These are phyloP conservation scores for Cydia amplana DNA, from an alignment of 1,140 invertebrate genomes.

Conservation along the genomic window DNA sequence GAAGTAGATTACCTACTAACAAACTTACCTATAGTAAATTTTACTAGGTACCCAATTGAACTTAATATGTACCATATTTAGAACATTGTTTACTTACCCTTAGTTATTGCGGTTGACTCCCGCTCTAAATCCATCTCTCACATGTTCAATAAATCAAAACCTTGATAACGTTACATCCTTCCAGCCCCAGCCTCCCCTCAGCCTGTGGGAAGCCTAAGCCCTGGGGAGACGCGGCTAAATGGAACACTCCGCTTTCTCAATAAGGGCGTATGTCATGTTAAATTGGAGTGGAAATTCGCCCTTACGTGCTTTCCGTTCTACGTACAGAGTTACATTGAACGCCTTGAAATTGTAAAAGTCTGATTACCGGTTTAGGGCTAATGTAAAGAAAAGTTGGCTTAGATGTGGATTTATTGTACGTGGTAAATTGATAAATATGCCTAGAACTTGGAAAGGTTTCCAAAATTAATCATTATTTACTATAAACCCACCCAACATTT, in stretches of 20 bases:
- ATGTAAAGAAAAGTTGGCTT: not conserved
- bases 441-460: no score
- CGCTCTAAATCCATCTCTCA: not conserved
- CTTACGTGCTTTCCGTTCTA: not conserved
- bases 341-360: not conserved
- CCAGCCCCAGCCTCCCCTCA: not conserved
- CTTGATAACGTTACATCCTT: not conserved
- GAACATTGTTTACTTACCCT: no score
- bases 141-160: not conserved
- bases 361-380: not conserved
- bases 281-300: not conserved
- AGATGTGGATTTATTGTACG: not conserved
- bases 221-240: conserved; percentile 1
- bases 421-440: not conserved
- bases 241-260: not conserved
- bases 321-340: not conserved
- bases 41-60: no score
- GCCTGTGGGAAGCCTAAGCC: not conserved
- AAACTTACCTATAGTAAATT: no score
- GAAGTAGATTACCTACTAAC: no score
- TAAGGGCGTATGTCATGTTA: not conserved
- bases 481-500: no score
- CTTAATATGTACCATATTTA: no score
- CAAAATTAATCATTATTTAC: no score
- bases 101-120: no score